Percentiles rank a stretch among this genome's conserved stretches.
phyloP scores from a whole-genome alignment of 2,888 invertebrate species.

The Agriopis aurantiaria region DNA sequence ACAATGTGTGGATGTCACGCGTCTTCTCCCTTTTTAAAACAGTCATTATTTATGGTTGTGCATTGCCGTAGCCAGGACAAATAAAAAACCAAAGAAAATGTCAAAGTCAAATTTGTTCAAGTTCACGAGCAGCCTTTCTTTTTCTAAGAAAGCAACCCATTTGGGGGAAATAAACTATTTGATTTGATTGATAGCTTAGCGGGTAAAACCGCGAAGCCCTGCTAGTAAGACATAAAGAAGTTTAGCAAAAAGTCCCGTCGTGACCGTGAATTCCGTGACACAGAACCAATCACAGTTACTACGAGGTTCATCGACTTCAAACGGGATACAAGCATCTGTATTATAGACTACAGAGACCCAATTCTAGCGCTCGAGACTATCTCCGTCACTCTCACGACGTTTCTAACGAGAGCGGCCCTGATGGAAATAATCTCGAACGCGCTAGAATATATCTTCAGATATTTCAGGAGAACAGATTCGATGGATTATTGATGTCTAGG shows the following conservation, averaged over 20 bases:
- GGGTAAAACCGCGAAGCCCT: too few species aligned
- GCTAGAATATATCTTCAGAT: neutral
- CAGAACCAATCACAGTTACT: neutral
- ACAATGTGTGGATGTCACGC: too few species aligned
- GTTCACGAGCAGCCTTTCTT: too few species aligned
- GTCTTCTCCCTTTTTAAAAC: too few species aligned
- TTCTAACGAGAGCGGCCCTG: neutral
- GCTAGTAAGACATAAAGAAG: neutral
- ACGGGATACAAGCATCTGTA: conserved; percentile 1
- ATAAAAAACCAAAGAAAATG: too few species aligned
- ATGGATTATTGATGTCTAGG: conserved; percentile 3
- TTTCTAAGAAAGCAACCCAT: too few species aligned
- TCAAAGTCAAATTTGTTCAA: too few species aligned
- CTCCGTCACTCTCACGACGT: neutral
- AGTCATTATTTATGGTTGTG: too few species aligned
- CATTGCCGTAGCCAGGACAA: too few species aligned
- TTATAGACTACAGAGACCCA: neutral
- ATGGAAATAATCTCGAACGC: neutral
- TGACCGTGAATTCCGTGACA: neutral
- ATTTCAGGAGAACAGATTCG: conserved; percentile 8
- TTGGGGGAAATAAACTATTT: too few species aligned
- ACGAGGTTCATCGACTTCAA: conserved; percentile 8
- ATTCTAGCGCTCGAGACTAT: neutral
- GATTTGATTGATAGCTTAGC: too few species aligned
- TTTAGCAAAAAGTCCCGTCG: neutral